Evolutionary conservation across 2,888 invertebrate species (phyloP), one percentile per base, ranked within the genome.

Genomic region (Apoda limacodes): DNA sequence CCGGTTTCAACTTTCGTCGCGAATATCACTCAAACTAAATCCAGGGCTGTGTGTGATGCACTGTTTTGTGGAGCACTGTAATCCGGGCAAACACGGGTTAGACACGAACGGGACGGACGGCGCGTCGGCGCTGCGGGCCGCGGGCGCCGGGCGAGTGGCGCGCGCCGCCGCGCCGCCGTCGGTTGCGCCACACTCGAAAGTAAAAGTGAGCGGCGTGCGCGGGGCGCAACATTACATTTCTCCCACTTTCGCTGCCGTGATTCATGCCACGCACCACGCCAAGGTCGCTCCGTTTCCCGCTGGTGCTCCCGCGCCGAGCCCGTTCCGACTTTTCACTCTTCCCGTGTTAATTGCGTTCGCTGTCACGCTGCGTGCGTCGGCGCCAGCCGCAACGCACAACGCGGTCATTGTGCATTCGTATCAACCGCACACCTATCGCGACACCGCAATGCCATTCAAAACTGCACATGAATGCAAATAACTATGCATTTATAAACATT

Each of bases 181-280:
- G 66, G 69, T 76, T 80, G 76, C 78, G 78, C 71, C 78, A 76
- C 71, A 67, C 64, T 69, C 60, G 76, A 78, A 78, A 81, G 78
- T 80, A 78, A 80, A 80, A 76, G 76, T 80, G 67, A 75, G 67
- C 59, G 68, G 69, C 60, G 68, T 61, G 62, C 67, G 67, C 66
- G 62, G 68, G 68, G 71, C 63, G 71, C 70, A 37, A 59, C 57
- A 56, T 53, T 58, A 63, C 78, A 74, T 80, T 78, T 80, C 78
- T 80, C 76, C 81, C 78, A 81, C 78, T 81, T 78, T 78, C 80
- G 71, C 76, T 67, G 67, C 58, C 46, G 72, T 76, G 75, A 76
- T 72, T 76, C 76, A 65, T 50, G 60, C 56, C 51, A 50, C 60
- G 55, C 44, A 40, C 35, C 42, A 43, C 60, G 59, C 60, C 75